Evolutionary conservation across 35 echinoderm and acorn worm genomes (phyloP), one percentile per base, ranked within the genome.

Genomic region (Holothuria glaberrima): DNA sequence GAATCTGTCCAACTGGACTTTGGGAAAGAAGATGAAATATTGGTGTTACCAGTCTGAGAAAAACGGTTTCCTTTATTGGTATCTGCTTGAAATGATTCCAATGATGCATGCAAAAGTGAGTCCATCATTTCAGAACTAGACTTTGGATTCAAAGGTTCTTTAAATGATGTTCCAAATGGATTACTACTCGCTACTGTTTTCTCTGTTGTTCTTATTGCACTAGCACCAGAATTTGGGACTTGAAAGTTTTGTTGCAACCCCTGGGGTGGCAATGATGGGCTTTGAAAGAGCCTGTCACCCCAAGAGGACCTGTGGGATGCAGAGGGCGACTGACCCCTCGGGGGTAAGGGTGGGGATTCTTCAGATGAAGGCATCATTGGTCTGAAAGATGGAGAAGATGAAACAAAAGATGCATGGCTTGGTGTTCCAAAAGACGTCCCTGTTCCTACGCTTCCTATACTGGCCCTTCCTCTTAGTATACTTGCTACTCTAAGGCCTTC

Each of bases 41-140:
- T 35, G 25, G 21, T 61, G 27, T 21, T 33, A 25, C 9, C 32
- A 7, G 57, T 6, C 50, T 54, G 50, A 54, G 50, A 54, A 54
- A 54, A 0, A 54, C 50, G 50, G 57, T 48, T 26, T 6, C 30
- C n/a, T 21, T 63, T 57, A 22, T 1, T 9, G 3, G 54, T 21
- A 61, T 56, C 33, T 22, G 54, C 20, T 22, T 56, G 52, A 24
- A 84, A 36, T 18, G 80, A 84, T 17, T 84, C 80, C 12, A 84
- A 24, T 7, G 80, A 84, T 21, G 80, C 52, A 24, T 84, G 52
- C 80, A 60, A 61, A 9, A 84, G 59, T 5, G 80, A 84, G 52
- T 84, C 80, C 80, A 84, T 61, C 56, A 84, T 84, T 63, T 84
- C 80, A 61, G 80, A 63, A 84, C 48, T 60, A 14, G 79, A 82